Percentiles rank a stretch among this genome's conserved stretches.
phyloP scores from a whole-genome alignment of 2,113 vertebrate species.

The Caranx ignobilis region DNA sequence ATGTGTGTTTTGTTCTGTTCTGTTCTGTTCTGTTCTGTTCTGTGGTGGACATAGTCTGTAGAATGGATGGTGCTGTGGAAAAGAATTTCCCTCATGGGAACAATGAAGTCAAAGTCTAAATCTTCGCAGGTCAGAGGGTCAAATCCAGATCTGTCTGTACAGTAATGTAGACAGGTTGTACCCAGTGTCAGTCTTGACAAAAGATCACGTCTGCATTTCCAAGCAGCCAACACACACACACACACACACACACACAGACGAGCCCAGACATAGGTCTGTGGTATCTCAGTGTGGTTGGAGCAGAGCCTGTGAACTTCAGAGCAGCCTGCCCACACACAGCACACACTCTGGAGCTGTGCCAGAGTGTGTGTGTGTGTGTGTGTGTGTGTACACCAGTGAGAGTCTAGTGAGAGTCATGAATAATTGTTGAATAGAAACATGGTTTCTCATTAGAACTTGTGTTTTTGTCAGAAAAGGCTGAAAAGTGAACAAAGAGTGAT shows the following conservation, averaged over 20 bases:
- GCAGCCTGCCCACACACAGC: conserved; percentile 8
- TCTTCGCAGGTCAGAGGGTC: too few species aligned
- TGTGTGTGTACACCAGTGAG: not conserved
- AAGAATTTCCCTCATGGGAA: too few species aligned
- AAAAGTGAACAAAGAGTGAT: not conserved
- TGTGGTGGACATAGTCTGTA: too few species aligned
- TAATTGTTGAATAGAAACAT: not conserved
- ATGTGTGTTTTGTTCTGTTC: too few species aligned
- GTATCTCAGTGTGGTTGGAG: not conserved
- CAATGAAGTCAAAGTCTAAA: too few species aligned
- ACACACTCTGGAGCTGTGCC: not conserved
- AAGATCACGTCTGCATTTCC: not conserved
- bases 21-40: too few species aligned
- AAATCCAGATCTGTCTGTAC: not conserved
- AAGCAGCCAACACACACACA: not conserved
- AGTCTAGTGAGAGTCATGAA: not conserved
- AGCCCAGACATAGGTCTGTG: conserved; percentile 21
- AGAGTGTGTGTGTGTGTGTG: not conserved
- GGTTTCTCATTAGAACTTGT: not conserved
- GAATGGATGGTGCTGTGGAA: too few species aligned
- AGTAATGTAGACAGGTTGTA: conserved; percentile 4
- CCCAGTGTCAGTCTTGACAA: conserved; percentile 14
- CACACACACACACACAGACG: not conserved
- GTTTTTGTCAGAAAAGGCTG: not conserved
- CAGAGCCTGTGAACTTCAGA: conserved; percentile 15